Evolutionary conservation across 2,888 invertebrate genomes (phyloP), one percentile per base, ranked within the genome.

Genomic region (Orthonychiurus folsomi): DNA sequence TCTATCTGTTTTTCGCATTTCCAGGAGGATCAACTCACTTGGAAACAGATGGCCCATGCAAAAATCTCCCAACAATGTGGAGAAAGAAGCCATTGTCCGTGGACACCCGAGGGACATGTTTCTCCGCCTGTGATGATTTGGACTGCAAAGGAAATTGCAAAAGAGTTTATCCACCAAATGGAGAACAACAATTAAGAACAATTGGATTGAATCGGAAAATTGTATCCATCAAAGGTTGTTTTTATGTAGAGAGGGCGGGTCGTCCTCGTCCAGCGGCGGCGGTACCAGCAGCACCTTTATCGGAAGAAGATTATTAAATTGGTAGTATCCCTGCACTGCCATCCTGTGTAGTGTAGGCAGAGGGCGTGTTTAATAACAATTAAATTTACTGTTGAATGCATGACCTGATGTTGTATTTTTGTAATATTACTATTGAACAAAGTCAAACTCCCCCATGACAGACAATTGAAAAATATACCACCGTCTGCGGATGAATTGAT

Each of bases 21-120:
- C 25, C 25, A 67, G 66, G 65, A n/a, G 50, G 20, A 20, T 56
- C 55, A 15, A 3, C 25, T 28, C 24, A 26, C 28, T 12, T 65
- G 23, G 61, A 62, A 52, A 59, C 60, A 0, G 63, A 59, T 1
- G 67, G 66, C 12, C 47, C 62, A 3, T 70, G 70, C 58, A 66
- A 67, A 55, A 68, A 68, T 56, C 48, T 70, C 3, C 66, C 63
- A n/a, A 63, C 63, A 15, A 55, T 65, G 12, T 70, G 68, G 70
- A 59, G 53, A 3, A 66, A 63, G 52, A 65, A 57, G 47, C 61
- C 68, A 3, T 48, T 56, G 2, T 63, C 65, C 3, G 65, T 65
- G 2, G 70, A 70, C 48, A 67, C 67, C 9, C 57, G 59, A 23
- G 69, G 69, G 9, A 68, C 68, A 1, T 68, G 68, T 25, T 25